phyloP scores from a whole-genome alignment of 2,113 vertebrate species.

The Colius striatus region DNA sequence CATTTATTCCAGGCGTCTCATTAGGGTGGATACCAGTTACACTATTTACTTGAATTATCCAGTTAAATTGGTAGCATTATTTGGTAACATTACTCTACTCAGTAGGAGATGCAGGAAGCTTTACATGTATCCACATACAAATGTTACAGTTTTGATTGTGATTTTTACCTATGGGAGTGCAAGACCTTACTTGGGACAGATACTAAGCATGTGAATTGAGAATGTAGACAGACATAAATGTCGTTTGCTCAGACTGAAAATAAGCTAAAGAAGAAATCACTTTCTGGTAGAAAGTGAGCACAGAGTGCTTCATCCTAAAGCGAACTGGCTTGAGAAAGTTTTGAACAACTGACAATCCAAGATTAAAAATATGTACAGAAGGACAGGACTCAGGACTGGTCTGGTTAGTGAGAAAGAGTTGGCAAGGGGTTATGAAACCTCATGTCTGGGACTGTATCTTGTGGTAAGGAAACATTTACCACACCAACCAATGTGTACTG shows the following conservation, averaged over 20 bases:
- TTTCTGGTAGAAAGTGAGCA: background rate
- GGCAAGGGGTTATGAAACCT: constrained; percentile 52
- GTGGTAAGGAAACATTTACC: constrained; percentile 58
- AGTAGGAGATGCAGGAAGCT: background rate
- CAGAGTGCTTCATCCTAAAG: background rate
- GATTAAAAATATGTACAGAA: background rate
- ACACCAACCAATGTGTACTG: constrained; percentile 43
- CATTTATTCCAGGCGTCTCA: background rate
- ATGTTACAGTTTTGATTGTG: background rate
- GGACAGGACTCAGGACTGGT: background rate
- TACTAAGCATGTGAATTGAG: background rate
- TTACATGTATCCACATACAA: background rate
- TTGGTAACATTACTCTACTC: background rate
- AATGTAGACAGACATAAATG: background rate
- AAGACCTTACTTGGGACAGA: background rate
- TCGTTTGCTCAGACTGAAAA: background rate
- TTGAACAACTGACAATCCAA: background rate
- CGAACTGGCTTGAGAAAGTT: background rate
- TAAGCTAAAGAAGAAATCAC: background rate
- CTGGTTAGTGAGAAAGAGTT: constrained; percentile 27
- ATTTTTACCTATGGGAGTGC: background rate
- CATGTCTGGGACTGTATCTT: constrained; percentile 64
- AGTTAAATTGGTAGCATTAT: background rate
- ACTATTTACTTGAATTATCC: background rate
- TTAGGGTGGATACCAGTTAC: background rate